Evolutionary conservation across 2,888 invertebrate genomes (phyloP).

Genomic region (Habroteleia sp.): DNA sequence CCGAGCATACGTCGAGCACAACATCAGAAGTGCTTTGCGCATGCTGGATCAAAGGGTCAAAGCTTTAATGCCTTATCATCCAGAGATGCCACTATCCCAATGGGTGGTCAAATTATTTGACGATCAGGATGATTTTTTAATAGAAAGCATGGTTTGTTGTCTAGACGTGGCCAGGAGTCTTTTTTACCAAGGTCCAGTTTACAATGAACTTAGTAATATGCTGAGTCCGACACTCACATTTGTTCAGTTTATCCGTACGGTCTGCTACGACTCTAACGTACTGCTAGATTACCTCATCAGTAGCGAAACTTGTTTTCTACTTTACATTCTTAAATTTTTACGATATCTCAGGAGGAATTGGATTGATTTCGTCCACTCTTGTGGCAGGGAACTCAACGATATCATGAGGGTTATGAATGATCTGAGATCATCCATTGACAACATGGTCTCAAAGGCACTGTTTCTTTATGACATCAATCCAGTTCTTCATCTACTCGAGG

Average conservation of each 20-base stretch:
- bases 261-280: constrained; percentile 90
- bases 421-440: constrained; percentile 89
- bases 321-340: constrained; percentile 91
- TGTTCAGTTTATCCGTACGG: constrained; percentile 91
- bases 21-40: constrained; percentile 90
- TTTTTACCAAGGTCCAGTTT: constrained; percentile 90
- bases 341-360: constrained; percentile 92
- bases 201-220: constrained; percentile 90
- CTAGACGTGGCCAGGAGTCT: constrained; percentile 93
- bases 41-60: constrained; percentile 92
- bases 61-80: constrained; percentile 90
- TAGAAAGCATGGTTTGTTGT: constrained; percentile 95
- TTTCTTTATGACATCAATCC: constrained; percentile 96
- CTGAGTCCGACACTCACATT: constrained; percentile 93
- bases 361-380: constrained; percentile 90
- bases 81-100: constrained; percentile 92
- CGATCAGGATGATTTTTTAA: constrained; percentile 94
- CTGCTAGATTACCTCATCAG: constrained; percentile 92
- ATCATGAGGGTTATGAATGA: constrained; percentile 92
- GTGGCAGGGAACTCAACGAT: constrained; percentile 88
- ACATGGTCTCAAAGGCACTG: constrained; percentile 90
- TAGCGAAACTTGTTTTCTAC: constrained; percentile 93
- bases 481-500: constrained; percentile 90
- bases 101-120: constrained; percentile 93
- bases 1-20: constrained; percentile 93